These are phyloP conservation scores for Hyposoter didymator DNA, from an alignment of 2,888 invertebrate species.

Conservation along the genomic window DNA sequence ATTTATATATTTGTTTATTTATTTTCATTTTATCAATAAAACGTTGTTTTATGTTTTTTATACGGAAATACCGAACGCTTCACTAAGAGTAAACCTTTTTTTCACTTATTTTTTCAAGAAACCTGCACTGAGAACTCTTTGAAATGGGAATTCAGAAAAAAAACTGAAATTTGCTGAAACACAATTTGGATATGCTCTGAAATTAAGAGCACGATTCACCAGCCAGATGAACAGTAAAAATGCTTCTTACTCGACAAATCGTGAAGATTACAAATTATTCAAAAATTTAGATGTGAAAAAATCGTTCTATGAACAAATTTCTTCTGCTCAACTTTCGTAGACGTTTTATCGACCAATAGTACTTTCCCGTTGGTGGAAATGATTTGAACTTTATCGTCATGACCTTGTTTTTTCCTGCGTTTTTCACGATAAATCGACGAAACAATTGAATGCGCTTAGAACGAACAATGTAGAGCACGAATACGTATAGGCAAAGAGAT, in stretches of 20 bases:
- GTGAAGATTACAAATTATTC: neutral
- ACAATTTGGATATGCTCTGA: too few relatives aligned
- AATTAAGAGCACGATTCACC: neutral
- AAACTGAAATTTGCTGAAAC: neutral
- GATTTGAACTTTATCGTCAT: neutral
- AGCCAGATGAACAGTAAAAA: too few relatives aligned
- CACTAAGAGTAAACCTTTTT: too few relatives aligned
- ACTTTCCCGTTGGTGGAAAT: neutral
- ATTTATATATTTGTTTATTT: constrained; percentile 59
- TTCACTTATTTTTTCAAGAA: too few relatives aligned
- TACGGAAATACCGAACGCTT: neutral
- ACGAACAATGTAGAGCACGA: neutral
- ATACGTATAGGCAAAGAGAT: neutral
- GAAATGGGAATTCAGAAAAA: neutral
- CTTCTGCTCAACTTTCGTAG: neutral
- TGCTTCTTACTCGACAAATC: neutral
- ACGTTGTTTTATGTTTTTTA: constrained; percentile 37
- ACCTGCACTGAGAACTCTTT: neutral
- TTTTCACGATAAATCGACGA: neutral
- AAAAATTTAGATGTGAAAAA: neutral
- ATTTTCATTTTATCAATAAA: constrained; percentile 57
- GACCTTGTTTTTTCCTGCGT: neutral
- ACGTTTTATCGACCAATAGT: neutral
- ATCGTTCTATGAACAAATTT: neutral
- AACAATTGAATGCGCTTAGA: neutral